These are phyloP conservation scores for Euplexia lucipara DNA, from an alignment of 2,888 invertebrate species.

Conservation along the genomic window DNA sequence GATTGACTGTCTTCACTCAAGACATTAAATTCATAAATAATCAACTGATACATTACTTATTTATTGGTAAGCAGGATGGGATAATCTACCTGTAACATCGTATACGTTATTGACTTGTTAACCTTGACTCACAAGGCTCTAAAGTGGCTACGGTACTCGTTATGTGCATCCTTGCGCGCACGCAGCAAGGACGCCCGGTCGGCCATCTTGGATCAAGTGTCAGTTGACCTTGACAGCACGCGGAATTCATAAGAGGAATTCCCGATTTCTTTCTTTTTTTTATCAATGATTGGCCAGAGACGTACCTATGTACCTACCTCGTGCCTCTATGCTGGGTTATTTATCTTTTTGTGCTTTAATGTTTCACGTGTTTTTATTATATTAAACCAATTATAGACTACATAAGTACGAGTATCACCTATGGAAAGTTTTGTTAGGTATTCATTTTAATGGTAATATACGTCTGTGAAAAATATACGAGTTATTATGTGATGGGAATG, in stretches of 20 bases:
- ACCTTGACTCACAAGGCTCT: slow-evolving; percentile 62
- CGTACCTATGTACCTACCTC: neutral
- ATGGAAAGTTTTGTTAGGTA: slow-evolving; percentile 5
- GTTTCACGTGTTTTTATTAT: neutral
- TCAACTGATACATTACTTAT: no score
- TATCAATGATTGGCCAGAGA: slow-evolving; percentile 13
- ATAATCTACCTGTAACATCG: neutral
- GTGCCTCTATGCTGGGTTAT: slow-evolving; percentile 5
- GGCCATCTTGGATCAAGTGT: slow-evolving; percentile 67
- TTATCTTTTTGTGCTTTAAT: slow-evolving; percentile 1
- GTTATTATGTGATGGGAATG: slow-evolving; percentile 6
- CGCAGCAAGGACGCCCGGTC: slow-evolving; percentile 62
- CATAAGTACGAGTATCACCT: neutral
- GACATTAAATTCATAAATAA: no score
- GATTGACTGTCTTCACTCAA: neutral
- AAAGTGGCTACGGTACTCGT: slow-evolving; percentile 33
- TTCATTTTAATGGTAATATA: neutral
- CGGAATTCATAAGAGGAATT: slow-evolving; percentile 63
- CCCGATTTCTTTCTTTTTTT: slow-evolving; percentile 40
- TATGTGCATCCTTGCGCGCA: slow-evolving; percentile 54
- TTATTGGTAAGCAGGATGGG: neutral
- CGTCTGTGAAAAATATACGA: neutral
- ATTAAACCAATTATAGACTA: no score
- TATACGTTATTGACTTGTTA: slow-evolving; percentile 26
- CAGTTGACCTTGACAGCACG: slow-evolving; percentile 63